Percentiles rank a stretch among this genome's conserved stretches.
These are phyloP conservation scores for Eurytoma adleriae DNA, from an alignment of 2,888 invertebrate genomes.

Conservation along the genomic window DNA sequence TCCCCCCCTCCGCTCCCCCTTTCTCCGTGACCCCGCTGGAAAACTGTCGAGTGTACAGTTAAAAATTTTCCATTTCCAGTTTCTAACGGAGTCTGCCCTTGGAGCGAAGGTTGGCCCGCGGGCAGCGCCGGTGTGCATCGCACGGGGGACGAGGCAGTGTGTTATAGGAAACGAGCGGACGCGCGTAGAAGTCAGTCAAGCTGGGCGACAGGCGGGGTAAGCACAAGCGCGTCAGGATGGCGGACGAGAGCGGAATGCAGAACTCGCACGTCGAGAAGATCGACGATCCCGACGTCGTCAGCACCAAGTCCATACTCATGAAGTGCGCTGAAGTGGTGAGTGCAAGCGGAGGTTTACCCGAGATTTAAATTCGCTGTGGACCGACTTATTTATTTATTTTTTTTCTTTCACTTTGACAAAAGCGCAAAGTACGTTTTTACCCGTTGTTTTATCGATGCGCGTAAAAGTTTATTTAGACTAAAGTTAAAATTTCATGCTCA, in stretches of 20 bases:
- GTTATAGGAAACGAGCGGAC: background rate
- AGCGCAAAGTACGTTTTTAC: too few species aligned
- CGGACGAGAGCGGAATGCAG: slow-evolving; percentile 77
- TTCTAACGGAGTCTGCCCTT: background rate
- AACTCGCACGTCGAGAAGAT: slow-evolving; percentile 78
- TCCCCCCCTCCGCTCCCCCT: background rate
- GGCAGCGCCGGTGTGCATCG: too few species aligned
- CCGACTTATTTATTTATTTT: too few species aligned
- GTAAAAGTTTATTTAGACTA: too few species aligned
- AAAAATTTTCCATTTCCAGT: slow-evolving; percentile 50
- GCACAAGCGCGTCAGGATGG: slow-evolving; percentile 79
- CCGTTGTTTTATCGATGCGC: too few species aligned
- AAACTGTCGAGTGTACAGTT: slow-evolving; percentile 6
- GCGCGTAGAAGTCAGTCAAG: slow-evolving; percentile 64
- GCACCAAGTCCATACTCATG: slow-evolving; percentile 78
- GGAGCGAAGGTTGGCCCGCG: background rate
- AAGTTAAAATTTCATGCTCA: too few species aligned
- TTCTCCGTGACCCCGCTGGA: too few species aligned
- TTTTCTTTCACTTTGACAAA: too few species aligned
- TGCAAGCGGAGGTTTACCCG: slow-evolving; percentile 24
- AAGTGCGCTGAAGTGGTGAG: slow-evolving; percentile 82
- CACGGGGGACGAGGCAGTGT: too few species aligned
- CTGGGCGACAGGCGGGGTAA: slow-evolving; percentile 74
- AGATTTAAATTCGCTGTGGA: too few species aligned
- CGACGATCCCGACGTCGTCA: slow-evolving; percentile 75